phyloP scores from a whole-genome alignment of 2,113 vertebrate species.

The Camarhynchus parvulus region DNA sequence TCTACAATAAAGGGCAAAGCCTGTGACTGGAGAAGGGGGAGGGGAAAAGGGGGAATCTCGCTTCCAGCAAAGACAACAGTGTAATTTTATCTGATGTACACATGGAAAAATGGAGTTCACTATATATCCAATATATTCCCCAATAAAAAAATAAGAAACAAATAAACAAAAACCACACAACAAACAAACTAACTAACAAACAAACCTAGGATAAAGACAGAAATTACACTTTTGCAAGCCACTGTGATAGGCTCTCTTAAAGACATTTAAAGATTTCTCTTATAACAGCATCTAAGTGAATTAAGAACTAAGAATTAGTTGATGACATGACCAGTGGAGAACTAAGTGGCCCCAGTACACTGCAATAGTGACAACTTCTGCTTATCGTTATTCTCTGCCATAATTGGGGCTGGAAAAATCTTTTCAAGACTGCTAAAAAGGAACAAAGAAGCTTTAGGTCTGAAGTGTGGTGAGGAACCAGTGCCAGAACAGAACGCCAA shows the following conservation, averaged over 20 bases:
- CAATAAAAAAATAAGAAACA: background rate
- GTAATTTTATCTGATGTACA: conserved; percentile 43
- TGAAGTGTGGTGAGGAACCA: background rate
- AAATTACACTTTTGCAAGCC: background rate
- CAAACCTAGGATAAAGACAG: background rate
- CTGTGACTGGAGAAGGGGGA: background rate
- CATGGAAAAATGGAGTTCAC: background rate
- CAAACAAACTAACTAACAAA: background rate
- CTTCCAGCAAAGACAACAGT: conserved; percentile 50
- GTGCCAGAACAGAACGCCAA: background rate
- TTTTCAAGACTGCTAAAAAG: background rate
- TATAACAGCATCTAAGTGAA: background rate
- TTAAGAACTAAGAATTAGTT: background rate
- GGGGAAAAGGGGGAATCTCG: conserved; percentile 21
- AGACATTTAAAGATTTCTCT: background rate
- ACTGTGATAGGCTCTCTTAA: background rate
- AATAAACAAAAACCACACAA: background rate
- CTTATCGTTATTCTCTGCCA: background rate
- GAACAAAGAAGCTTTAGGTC: background rate
- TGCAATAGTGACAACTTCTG: background rate
- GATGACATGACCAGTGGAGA: background rate
- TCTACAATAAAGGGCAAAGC: conserved; percentile 45
- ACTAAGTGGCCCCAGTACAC: background rate
- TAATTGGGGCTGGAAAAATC: background rate
- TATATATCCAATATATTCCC: conserved; percentile 10